phyloP scores from a whole-genome alignment of 2,113 vertebrate species.

The Capreolus pygargus region DNA sequence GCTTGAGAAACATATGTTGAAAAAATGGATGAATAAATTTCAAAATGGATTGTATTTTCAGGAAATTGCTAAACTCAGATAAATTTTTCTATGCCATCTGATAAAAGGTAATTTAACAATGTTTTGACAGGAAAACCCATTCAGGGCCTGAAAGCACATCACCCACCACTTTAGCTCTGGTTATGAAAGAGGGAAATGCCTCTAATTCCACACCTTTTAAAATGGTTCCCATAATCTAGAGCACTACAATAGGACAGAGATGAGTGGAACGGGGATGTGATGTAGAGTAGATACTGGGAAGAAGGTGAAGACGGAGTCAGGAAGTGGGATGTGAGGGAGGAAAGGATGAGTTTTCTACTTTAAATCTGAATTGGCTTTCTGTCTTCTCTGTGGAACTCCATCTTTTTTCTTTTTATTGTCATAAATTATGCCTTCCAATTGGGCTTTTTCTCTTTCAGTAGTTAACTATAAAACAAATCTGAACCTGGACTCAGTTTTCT shows the following conservation, averaged over 20 bases:
- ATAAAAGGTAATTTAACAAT: neutral
- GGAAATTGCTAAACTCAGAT: neutral
- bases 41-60: neutral
- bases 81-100: neutral
- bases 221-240: neutral
- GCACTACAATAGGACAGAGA: neutral
- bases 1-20: neutral
- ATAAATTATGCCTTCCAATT: neutral
- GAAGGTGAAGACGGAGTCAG: neutral
- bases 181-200: neutral
- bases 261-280: neutral
- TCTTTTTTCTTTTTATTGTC: neutral
- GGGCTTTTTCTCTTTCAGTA: neutral
- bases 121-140: neutral
- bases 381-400: neutral
- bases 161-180: neutral
- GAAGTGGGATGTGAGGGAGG: neutral
- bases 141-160: neutral
- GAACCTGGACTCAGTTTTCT: neutral
- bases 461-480: neutral
- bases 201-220: neutral
- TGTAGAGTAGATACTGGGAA: neutral
- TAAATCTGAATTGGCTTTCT: neutral
- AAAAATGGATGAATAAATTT: neutral
- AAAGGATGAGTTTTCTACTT: neutral